phyloP scores from a whole-genome alignment of 2,888 invertebrate genomes.

The Eucriotettix oculatus region DNA sequence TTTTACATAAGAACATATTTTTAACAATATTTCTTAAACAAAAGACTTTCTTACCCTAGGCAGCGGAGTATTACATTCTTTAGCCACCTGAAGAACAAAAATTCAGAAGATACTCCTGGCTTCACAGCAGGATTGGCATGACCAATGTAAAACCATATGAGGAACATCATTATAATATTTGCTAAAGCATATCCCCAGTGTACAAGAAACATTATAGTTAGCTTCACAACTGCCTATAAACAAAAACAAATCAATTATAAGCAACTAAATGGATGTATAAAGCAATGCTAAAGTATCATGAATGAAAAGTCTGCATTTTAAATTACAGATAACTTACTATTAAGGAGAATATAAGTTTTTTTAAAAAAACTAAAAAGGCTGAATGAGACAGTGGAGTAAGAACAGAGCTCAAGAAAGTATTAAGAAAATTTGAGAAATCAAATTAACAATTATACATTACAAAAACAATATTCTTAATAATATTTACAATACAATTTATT shows the following conservation, averaged over 20 bases:
- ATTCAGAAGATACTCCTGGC: conserved; percentile 74
- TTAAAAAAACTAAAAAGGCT: too few species aligned
- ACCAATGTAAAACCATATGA: conserved; percentile 88
- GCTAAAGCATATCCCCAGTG: conserved; percentile 85
- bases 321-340: not conserved
- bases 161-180: conserved; percentile 61
- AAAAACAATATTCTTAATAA: too few species aligned
- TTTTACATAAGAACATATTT: too few species aligned
- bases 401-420: too few species aligned
- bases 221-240: conserved; percentile 65
- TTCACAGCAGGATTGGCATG: conserved; percentile 90
- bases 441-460: too few species aligned
- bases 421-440: too few species aligned
- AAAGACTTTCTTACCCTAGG: conserved; percentile 44
- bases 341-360: too few species aligned
- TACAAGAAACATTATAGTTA: conserved; percentile 81
- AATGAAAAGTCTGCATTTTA: not conserved
- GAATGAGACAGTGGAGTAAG: too few species aligned
- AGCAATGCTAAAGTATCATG: too few species aligned
- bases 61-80: conserved; percentile 52
- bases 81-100: conserved; percentile 63
- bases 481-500: too few species aligned
- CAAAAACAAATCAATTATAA: conserved; percentile 3
- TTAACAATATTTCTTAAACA: not conserved
- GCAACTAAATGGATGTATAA: too few species aligned